These are phyloP conservation scores for Linnaemya tessellans DNA, from an alignment of 2,888 invertebrate genomes.

Conservation along the genomic window DNA sequence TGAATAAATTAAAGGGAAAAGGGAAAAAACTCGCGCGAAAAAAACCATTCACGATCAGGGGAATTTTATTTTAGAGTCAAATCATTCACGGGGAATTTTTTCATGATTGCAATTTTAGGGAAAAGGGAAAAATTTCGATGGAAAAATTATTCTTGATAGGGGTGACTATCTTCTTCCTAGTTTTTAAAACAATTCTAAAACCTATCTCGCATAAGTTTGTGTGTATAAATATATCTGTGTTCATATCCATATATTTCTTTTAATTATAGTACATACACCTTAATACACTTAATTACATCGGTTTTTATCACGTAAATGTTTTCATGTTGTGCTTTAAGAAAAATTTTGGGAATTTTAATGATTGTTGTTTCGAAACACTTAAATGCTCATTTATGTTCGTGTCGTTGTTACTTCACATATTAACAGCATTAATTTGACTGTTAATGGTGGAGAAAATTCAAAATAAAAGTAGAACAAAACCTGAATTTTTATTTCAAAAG, in stretches of 20 bases:
- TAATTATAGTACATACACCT: conserved; percentile 13
- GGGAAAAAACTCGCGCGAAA: too few relatives aligned
- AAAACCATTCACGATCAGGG: too few relatives aligned
- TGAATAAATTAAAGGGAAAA: too few relatives aligned
- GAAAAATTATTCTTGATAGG: too few relatives aligned
- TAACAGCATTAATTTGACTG: neutral
- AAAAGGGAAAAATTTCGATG: too few relatives aligned
- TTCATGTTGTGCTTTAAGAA: neutral
- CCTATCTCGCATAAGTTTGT: neutral
- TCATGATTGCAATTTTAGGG: too few relatives aligned
- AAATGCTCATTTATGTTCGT: conserved; percentile 8
- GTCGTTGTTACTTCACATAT: neutral
- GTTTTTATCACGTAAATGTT: conserved; percentile 44
- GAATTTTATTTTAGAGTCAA: too few relatives aligned
- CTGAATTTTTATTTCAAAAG: neutral
- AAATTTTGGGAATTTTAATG: conserved; percentile 58
- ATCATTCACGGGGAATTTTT: too few relatives aligned
- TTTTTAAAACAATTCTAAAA: neutral
- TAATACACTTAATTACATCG: conserved; percentile 59
- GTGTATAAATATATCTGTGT: neutral
- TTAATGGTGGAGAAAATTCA: neutral
- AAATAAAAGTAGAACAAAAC: neutral
- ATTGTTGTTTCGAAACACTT: conserved; percentile 39
- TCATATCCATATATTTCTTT: neutral
- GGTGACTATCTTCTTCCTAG: too few relatives aligned